Conservation (phyloP, 2,113 vertebrate genomes). For the Acinonyx jubatus region DNA sequence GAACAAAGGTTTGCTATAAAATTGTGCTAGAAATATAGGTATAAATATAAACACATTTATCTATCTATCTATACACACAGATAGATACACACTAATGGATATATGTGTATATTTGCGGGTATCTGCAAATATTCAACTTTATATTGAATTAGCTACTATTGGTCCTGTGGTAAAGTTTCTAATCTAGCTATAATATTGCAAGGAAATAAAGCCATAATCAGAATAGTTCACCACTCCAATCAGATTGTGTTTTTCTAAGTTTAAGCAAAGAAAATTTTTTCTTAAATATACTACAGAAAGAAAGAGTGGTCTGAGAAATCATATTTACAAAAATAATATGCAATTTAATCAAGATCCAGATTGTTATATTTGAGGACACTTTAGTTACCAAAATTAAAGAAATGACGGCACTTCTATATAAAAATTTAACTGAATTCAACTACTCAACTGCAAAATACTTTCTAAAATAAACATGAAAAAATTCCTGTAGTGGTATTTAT, state of each 20-base stretch:
- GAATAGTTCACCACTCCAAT: neutral
- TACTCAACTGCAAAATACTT: neutral
- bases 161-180: neutral
- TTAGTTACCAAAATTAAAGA: constrained; percentile 20
- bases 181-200: neutral
- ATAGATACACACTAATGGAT: neutral
- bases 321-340: constrained; percentile 15
- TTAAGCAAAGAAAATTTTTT: neutral
- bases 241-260: constrained; percentile 12
- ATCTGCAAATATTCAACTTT: neutral
- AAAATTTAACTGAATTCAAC: constrained; percentile 27
- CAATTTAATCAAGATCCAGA: neutral
- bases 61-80: neutral
- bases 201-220: constrained; percentile 1
- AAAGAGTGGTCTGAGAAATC: neutral
- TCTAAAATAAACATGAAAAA: neutral
- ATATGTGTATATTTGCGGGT: neutral
- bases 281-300: neutral
- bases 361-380: neutral
- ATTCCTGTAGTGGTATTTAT: neutral
- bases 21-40: neutral
- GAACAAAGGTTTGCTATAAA: neutral
- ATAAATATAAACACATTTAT: neutral
- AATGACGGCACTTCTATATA: neutral
- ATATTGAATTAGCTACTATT: neutral